Evolutionary conservation across 37 sponge, comb jelly and placozoan genomes (phyloP), one percentile per base, ranked within the genome.

Genomic region (Corticium candelabrum): DNA sequence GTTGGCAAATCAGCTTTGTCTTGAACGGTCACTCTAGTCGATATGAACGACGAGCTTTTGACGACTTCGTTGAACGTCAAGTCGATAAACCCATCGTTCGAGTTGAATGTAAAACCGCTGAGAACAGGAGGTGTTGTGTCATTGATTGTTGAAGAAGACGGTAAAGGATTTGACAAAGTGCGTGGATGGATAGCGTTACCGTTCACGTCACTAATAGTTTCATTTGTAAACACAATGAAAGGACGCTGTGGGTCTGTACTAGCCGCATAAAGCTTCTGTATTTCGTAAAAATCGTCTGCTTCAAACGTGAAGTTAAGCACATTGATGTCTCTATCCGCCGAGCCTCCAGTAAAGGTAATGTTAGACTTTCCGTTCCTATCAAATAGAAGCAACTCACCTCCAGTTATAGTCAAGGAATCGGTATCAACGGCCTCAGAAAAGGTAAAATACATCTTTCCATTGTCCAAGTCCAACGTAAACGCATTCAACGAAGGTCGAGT

Each of bases 31-130:
- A 94, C 43, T 30, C 73, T 37, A 11, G 77, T 67, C 0, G 82
- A 37, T 34, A 37, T 69, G 11, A 88, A 76, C 4, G 80, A 70
- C 35, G 79, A 67, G 2, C 76, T 84, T 75, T 89, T 80, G 4
- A 94, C 85, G 39, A 90, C 89, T 83, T 94, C 95, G 83, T 80
- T 82, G 80, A 94, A 94, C 38, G 89, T 86, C 34, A 94, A 83
- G 0, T 35, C 40, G 0, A 94, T 41, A 29, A 57, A 69, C 2
- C 68, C n/a, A 67, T 72, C 37, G 74, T 89, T 68, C 41, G 89
- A 78, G 73, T 94, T 80, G 15, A 94, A 82, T 3, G 72, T 36
- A 75, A 86, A 94, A 27, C 39, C 38, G 1, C 27, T 70, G 31
- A 94, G 77, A 11, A 50, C 62, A 11, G 62, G 62, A 11, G 62